These are phyloP conservation scores for Drosophila subpulchrella DNA, from an alignment of 1,140 invertebrate species.

Conservation along the genomic window DNA sequence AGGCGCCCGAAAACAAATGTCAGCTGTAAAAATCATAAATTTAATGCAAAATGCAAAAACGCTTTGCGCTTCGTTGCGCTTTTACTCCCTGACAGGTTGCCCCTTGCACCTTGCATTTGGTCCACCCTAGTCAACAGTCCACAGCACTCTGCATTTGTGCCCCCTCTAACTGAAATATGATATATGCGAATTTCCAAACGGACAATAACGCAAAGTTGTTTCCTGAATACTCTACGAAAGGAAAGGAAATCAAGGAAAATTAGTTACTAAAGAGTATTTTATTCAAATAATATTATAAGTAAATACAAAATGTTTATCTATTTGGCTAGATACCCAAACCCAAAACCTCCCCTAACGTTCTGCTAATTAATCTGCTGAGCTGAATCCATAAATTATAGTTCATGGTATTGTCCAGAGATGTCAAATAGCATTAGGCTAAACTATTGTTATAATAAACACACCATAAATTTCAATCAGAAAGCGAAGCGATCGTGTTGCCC, in stretches of 20 bases:
- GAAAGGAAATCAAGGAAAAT: not conserved
- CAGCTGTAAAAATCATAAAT: constrained; percentile 83
- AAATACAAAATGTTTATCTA: too few species aligned
- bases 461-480: constrained; percentile 73
- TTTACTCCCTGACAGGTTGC: constrained; percentile 75
- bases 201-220: constrained; percentile 6
- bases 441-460: constrained; percentile 64
- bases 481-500: constrained; percentile 50
- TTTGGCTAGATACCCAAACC: not conserved
- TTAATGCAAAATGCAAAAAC: constrained; percentile 81
- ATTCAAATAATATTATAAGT: too few species aligned
- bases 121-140: constrained; percentile 10
- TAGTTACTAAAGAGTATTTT: not conserved
- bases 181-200: constrained; percentile 15
- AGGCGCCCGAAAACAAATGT: constrained; percentile 77
- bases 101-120: constrained; percentile 21
- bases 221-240: constrained; percentile 17
- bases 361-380: constrained; percentile 5
- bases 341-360: not conserved
- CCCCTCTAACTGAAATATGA: constrained; percentile 28
- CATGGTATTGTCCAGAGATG: constrained; percentile 7
- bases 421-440: constrained; percentile 55
- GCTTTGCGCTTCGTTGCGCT: constrained; percentile 74
- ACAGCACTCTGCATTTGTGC: constrained; percentile 4
- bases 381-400: constrained; percentile 17